Evolutionary conservation across 2,888 invertebrate genomes (phyloP).

Genomic region (Hyles lineata): DNA sequence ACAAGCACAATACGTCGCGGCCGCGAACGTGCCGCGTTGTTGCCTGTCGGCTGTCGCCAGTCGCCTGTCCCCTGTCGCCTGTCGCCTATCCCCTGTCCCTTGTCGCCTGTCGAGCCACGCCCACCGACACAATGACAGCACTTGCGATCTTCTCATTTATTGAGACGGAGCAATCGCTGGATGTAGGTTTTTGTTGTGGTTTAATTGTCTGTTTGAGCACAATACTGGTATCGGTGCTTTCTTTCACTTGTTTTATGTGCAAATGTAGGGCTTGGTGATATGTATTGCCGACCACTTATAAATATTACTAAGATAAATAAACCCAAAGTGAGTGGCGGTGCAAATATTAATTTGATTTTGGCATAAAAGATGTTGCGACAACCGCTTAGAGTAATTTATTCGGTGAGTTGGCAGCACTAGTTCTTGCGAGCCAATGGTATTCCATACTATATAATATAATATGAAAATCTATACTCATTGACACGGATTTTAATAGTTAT

Average conservation of each 20-base stretch:
- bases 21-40: neutral
- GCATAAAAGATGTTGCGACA: too few relatives aligned
- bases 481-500: too few relatives aligned
- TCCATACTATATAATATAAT: too few relatives aligned
- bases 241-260: neutral
- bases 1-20: constrained; percentile 57
- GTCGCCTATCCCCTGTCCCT: neutral
- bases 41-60: constrained; percentile 8
- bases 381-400: too few relatives aligned
- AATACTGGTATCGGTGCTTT: constrained; percentile 17
- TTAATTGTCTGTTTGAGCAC: constrained; percentile 29
- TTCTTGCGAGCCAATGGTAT: too few relatives aligned
- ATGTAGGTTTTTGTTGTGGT: constrained; percentile 26
- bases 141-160: constrained; percentile 15
- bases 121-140: constrained; percentile 21
- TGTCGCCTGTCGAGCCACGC: constrained; percentile 11
- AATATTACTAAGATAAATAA: too few relatives aligned
- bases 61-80: neutral
- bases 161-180: constrained; percentile 17
- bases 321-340: too few relatives aligned
- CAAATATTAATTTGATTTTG: neutral
- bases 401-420: too few relatives aligned
- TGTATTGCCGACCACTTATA: neutral
- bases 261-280: neutral
- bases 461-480: too few relatives aligned